Conservation (phyloP, 23 tunicate genomes). For the Trididemnum miniatum region DNA sequence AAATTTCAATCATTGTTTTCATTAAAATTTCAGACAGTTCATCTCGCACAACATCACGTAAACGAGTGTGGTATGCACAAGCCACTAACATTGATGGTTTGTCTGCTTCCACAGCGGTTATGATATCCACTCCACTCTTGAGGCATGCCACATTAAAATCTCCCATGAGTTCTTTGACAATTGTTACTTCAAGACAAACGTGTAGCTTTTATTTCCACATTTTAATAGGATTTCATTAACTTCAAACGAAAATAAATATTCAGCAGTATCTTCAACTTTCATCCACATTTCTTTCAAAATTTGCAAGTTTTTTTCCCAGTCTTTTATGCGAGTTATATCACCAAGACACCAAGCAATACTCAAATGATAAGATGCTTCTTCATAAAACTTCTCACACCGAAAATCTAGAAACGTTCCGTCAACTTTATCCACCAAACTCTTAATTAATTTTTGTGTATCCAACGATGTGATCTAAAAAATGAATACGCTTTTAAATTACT, state of each 20-base stretch:
- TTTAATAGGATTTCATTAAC: conserved; percentile 12
- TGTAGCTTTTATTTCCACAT: conserved; percentile 20
- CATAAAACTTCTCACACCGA: conserved; percentile 33
- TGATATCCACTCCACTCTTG: too few relatives aligned
- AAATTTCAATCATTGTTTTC: too few relatives aligned
- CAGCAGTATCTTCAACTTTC: not conserved
- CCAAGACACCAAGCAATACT: conserved; percentile 45
- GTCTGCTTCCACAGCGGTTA: too few relatives aligned
- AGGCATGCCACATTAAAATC: too few relatives aligned
- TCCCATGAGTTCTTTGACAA: too few relatives aligned
- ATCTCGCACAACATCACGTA: too few relatives aligned
- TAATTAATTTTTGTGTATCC: not conserved
- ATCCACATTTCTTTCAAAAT: not conserved
- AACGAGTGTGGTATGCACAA: too few relatives aligned
- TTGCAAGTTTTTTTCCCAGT: not conserved
- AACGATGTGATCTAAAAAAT: too few relatives aligned
- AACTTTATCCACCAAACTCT: conserved; percentile 4
- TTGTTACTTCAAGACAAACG: not conserved
- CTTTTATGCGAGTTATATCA: not conserved
- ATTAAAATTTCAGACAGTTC: too few relatives aligned
- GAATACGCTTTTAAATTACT: too few relatives aligned
- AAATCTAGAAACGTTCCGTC: conserved; percentile 12
- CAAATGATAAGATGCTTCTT: conserved; percentile 29
- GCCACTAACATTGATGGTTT: too few relatives aligned
- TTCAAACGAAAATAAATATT: conserved; percentile 25